Evolutionary conservation across 2,797 vertebrate genomes (phyloP).

Genomic region (Pyrocephalus nanus): DNA sequence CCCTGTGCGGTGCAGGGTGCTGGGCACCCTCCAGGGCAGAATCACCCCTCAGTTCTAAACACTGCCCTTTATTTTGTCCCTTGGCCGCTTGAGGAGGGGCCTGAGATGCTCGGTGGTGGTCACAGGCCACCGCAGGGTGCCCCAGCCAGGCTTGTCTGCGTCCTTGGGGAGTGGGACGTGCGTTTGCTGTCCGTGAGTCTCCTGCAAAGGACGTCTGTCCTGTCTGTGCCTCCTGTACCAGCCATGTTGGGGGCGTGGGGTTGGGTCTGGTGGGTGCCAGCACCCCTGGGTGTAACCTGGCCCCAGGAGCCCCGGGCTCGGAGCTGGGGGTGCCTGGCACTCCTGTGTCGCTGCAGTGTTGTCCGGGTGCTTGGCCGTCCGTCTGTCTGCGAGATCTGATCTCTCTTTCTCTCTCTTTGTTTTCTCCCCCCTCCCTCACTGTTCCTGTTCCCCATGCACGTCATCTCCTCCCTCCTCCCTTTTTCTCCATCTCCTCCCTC

Average conservation of each 20-base stretch:
- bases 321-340: not conserved
- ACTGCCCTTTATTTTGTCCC: not conserved
- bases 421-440: not conserved
- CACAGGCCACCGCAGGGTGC: rapidly evolving
- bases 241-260: not conserved
- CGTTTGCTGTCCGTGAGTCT: constrained; percentile 39
- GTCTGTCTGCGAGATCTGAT: constrained; percentile 57
- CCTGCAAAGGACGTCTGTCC: constrained; percentile 13
- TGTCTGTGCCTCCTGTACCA: constrained; percentile 43
- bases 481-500: not conserved
- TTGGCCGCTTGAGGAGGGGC: not conserved
- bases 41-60: not conserved
- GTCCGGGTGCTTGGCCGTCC: constrained; percentile 17
- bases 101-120: not conserved
- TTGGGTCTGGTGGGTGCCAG: not conserved
- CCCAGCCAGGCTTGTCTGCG: not conserved
- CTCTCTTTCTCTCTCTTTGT: constrained; percentile 45
- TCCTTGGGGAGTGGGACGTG: not conserved
- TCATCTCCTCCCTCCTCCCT: not conserved
- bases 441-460: not conserved
- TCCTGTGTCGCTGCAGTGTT: constrained; percentile 24
- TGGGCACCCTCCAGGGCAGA: not conserved
- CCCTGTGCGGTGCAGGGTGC: not conserved
- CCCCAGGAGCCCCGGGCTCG: not conserved
- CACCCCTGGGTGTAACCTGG: not conserved